These are phyloP conservation scores for Cheilosia vernalis DNA, from an alignment of 2,888 invertebrate genomes.

Conservation along the genomic window DNA sequence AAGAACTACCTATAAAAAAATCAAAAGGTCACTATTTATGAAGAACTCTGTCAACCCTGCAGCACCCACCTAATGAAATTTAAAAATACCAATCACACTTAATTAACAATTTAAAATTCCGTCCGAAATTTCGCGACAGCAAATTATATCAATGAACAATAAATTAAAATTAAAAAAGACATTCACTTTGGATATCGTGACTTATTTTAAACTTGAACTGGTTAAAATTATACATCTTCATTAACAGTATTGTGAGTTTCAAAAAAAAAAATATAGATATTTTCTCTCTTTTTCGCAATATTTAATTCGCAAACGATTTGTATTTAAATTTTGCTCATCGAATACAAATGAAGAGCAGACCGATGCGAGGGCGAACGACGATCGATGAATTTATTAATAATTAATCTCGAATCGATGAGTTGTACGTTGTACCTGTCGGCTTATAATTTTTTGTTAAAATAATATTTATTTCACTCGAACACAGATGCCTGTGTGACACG, in stretches of 20 bases:
- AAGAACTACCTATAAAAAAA: too few relatives aligned
- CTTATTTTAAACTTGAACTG: slow-evolving; percentile 9
- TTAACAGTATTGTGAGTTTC: slow-evolving; percentile 10
- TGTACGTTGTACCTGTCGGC: slow-evolving; percentile 29
- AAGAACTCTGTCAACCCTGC: too few relatives aligned
- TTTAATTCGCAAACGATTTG: slow-evolving; percentile 4
- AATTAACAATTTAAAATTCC: neutral
- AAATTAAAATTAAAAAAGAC: slow-evolving; percentile 36
- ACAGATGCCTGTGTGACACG: neutral
- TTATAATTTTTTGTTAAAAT: neutral
- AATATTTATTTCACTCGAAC: slow-evolving; percentile 7
- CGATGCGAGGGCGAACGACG: neutral
- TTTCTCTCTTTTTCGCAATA: neutral
- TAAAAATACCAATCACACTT: too few relatives aligned
- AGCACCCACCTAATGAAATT: too few relatives aligned
- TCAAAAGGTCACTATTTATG: too few relatives aligned
- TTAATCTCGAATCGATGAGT: slow-evolving; percentile 37
- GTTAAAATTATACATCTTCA: slow-evolving; percentile 36
- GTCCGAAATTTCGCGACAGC: neutral
- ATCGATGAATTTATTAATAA: slow-evolving; percentile 36
- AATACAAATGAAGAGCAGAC: slow-evolving; percentile 1
- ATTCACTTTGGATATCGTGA: slow-evolving; percentile 17
- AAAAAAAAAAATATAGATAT: neutral
- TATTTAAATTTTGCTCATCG: slow-evolving; percentile 25
- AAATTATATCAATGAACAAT: slow-evolving; percentile 12